Evolutionary conservation across 2,888 invertebrate species (phyloP), one percentile per base, ranked within the genome.

Genomic region (Melangyna quadrimaculata): DNA sequence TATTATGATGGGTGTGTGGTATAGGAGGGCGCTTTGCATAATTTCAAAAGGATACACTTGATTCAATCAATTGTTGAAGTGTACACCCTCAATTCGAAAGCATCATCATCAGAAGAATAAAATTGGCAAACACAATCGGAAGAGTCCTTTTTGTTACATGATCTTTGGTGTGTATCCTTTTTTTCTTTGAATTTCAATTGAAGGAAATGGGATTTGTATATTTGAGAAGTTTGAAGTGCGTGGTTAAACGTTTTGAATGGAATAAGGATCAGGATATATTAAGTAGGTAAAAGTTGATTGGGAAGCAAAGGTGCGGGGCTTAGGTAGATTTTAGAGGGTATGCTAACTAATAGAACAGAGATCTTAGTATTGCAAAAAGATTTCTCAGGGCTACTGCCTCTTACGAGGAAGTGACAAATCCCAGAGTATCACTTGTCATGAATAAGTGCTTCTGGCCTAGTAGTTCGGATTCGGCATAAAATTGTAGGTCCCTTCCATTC

Each of bases 11-110:
- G 61, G 24, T 74, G 73, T 74, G 73, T 69, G 69, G 2, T 79
- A 32, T 48, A 59, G 73, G 81, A 78, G 73, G 81, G 73, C 29
- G 32, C 43, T 86, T 86, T 86, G 81, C 86, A 86, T 86, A 86
- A 86, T 86, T 86, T 86, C 81, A 86, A 86, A 86, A 86, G 81
- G 86, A 86, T 86, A 86, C 86, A 86, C 86, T 86, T 86, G 86
- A 86, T 81, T 86, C 81, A 81, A 81, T 86, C 86, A 86, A 86
- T 86, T 86, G 45, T 70, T 43, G 27, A n/a, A 57, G 40, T 22
- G 14, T 14, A 19, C 37, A 48, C 69, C 67, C 71, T 72, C 59
- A 43, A 24, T 43, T 35, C n/a, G 35, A 22, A 37, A 37, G 43
- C 63, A 65, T n/a, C n/a, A n/a, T n/a, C n/a, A n/a, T n/a, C n/a